Evolutionary conservation across 1,140 invertebrate genomes (phyloP).

Genomic region (Macrobrachium rosenbergii): DNA sequence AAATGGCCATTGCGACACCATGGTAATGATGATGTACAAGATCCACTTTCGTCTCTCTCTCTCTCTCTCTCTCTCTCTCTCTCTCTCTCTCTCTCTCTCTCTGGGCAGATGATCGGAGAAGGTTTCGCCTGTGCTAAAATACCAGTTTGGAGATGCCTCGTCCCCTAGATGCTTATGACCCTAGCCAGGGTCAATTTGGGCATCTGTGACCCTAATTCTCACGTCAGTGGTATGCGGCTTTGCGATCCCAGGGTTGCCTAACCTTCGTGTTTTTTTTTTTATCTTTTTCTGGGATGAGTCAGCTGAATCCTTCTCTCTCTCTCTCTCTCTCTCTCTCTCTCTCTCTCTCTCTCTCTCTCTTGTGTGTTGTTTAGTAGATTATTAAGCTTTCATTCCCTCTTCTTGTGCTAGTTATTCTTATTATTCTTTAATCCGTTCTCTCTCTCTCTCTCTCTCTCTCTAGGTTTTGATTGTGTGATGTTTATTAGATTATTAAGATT

Average conservation of each 20-base stretch:
- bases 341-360: neutral
- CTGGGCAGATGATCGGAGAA: too few species aligned
- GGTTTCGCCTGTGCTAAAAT: too few species aligned
- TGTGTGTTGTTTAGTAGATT: neutral
- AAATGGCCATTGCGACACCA: too few species aligned
- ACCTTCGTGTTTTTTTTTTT: neutral
- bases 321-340: conserved; percentile 42
- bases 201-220: neutral
- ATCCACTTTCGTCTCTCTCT: too few species aligned
- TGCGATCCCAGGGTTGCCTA: neutral
- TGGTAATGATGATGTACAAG: too few species aligned
- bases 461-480: too few species aligned
- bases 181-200: neutral
- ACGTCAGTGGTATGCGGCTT: neutral
- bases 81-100: too few species aligned
- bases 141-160: too few species aligned
- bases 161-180: too few species aligned
- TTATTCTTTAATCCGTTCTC: neutral
- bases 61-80: too few species aligned
- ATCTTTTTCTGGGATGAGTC: neutral
- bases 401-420: neutral
- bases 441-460: neutral
- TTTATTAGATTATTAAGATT: too few species aligned
- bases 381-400: neutral
- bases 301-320: conserved; percentile 19